Evolutionary conservation across 2,113 vertebrate genomes (phyloP).

Genomic region (Pogonocichla stellata): DNA sequence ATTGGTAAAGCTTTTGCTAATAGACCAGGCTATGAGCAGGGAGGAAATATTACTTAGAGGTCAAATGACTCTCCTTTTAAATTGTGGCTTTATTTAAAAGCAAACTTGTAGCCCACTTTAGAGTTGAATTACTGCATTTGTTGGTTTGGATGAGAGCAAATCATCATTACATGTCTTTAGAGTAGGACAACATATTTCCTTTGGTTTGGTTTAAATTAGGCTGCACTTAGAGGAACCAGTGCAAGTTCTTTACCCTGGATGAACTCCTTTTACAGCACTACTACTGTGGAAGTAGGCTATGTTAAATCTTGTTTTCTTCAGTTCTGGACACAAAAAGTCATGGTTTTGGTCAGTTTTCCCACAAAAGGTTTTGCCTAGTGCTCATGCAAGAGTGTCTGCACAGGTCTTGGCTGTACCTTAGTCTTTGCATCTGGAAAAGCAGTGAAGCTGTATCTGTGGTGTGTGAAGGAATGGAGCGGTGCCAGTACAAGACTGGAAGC

Average conservation of each 20-base stretch:
- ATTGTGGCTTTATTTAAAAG: background rate
- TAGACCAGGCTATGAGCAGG: background rate
- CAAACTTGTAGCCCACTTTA: background rate
- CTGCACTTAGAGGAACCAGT: background rate
- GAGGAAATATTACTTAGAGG: background rate
- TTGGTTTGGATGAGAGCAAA: background rate
- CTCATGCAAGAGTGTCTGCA: background rate
- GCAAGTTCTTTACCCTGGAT: background rate
- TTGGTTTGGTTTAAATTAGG: background rate
- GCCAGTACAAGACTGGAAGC: background rate
- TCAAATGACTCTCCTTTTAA: slow-evolving; percentile 27
- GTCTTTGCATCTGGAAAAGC: background rate
- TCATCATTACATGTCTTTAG: background rate
- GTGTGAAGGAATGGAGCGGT: background rate
- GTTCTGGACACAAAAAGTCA: background rate
- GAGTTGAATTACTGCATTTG: background rate
- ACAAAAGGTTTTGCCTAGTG: background rate
- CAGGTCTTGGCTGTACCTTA: background rate
- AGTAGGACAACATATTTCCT: background rate
- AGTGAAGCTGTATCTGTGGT: background rate
- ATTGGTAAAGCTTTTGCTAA: background rate
- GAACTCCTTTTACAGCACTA: background rate
- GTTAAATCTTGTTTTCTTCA: background rate
- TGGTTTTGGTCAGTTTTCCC: background rate
- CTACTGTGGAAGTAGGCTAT: background rate